Base-by-base conservation (phyloP, 1,140 invertebrate species). In the Meloidogyne hapla region DNA sequence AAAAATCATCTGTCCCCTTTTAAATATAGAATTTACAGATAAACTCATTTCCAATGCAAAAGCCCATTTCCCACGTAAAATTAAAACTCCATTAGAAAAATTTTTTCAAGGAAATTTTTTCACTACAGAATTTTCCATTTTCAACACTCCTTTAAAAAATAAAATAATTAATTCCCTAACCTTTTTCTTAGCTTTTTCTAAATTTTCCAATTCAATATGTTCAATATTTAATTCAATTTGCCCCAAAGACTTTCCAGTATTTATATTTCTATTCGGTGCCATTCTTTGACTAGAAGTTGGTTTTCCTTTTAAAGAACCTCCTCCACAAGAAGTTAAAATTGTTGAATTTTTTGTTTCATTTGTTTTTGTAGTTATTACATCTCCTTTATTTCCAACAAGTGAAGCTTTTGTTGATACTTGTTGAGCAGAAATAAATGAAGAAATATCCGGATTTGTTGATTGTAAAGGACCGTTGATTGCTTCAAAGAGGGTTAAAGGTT, bases 401-500 rank as follows among this genome's bases (percentile, higher is more conserved):
- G 62, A 26, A n/a, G 66, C 10, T 38, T 62, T 61, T 77, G 26
- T 65, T 77, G 61, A 18, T 15, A 56, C n/a, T 21, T 56, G 26
- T 56, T 75, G 25, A 26, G 63, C 28, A 26, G 42, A 26, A 13
- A 62, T 25, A 72, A 25, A 28, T n/a, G 23, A 64, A 21, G 71
- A 38, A 18, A 38, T 61, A 23, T 25, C 69, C 3, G 71, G 4
- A 64, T 61, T 21, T 33, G 69, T 33, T 12, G 45, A 64, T 21
- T 61, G 18, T 12, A 69, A 80, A 8, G 94, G 94, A 0, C 96
- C 96, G 90, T 99, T 99, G n/a, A 99, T 89, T 8, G 96, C 96
- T 89, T 99, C 96, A 74, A 98, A 93, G n/a, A 99, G 89, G 0
- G 95, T 94, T 63, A 98, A 92, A 23, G 94, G 92, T 89, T 97